Evolutionary conservation across 23 tunicate genomes (phyloP).

Genomic region (Aplidium turbinatum): DNA sequence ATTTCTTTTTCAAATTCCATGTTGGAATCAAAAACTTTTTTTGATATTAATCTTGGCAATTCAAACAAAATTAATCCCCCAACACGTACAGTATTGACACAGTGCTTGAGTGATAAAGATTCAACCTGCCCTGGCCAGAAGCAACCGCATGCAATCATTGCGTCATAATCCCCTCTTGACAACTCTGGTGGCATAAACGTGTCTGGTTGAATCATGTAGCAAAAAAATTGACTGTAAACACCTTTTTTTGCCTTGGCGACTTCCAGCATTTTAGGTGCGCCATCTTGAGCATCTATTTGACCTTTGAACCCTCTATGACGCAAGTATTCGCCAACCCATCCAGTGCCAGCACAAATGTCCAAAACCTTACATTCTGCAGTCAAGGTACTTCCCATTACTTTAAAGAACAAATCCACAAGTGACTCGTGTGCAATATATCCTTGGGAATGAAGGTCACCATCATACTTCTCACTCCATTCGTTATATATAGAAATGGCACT

Average conservation of each 20-base stretch:
- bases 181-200: neutral
- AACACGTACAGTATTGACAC: too few species aligned
- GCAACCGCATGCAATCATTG: neutral
- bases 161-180: neutral
- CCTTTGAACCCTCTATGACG: neutral
- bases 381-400: neutral
- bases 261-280: neutral
- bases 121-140: too few species aligned
- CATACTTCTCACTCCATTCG: neutral
- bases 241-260: neutral
- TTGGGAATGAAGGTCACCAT: neutral
- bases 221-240: neutral
- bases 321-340: neutral
- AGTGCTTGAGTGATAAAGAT: too few species aligned
- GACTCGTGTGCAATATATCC: neutral
- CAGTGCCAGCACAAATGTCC: neutral
- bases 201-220: neutral
- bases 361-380: neutral
- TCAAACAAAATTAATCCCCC: too few species aligned
- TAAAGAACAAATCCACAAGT: neutral
- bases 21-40: too few species aligned
- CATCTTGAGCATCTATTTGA: neutral
- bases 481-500: too few species aligned
- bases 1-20: too few species aligned
- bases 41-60: too few species aligned